Conservation (phyloP, 2,113 vertebrate species). For the Aix galericulata region DNA sequence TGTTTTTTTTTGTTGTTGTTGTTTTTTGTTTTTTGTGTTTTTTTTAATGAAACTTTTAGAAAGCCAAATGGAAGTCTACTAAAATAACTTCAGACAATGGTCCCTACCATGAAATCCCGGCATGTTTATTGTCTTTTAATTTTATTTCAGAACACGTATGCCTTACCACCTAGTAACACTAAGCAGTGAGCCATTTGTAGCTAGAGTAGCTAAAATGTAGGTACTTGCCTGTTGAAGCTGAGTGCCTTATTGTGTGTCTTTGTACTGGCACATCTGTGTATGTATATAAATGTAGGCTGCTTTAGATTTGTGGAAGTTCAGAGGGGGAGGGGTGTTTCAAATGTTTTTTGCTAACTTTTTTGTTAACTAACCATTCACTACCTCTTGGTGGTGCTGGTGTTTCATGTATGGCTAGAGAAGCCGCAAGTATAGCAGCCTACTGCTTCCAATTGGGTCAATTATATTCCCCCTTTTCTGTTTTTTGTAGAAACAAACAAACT, state of each 20-base stretch:
- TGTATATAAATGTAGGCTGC: no score
- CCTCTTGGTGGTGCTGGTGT: constrained; percentile 72
- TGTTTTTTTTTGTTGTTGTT: no score
- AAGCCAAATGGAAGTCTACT: neutral
- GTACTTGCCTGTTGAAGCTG: neutral
- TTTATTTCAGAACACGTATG: neutral
- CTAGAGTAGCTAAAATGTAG: neutral
- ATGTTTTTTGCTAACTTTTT: neutral
- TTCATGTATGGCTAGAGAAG: neutral
- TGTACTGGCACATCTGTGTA: rapidly evolving
- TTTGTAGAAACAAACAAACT: constrained; percentile 4
- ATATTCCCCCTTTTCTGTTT: neutral
- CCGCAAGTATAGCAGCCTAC: rapidly evolving
- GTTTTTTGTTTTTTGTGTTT: no score
- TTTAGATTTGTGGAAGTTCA: neutral
- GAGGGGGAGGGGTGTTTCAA: rapidly evolving
- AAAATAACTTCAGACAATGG: neutral
- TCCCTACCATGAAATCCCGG: neutral
- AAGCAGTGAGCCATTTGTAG: neutral
- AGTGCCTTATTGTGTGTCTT: neutral
- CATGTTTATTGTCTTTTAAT: neutral
- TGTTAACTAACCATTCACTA: rapidly evolving
- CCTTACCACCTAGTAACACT: neutral
- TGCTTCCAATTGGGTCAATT: constrained; percentile 52
- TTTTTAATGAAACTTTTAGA: no score